A percentile compares a stretch with the other conserved stretches of the same genome.
Evolutionary conservation across 92 coral and sea anemone species (phyloP).

Genomic region (Ricordea florida): DNA sequence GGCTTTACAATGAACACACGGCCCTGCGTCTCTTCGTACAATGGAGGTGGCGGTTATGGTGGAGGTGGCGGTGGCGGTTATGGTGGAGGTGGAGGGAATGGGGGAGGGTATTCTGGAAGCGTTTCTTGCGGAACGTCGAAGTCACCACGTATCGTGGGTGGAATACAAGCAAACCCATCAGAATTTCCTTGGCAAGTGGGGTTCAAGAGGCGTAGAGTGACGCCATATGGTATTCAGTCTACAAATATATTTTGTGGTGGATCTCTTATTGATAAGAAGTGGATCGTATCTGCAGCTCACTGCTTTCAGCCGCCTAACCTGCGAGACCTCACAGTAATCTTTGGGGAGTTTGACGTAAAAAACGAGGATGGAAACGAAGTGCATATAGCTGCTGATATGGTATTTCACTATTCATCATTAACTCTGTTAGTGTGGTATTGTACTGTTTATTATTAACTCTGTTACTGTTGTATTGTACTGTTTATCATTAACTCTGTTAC

Average conservation of each 20-base stretch:
- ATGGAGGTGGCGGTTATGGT: no score
- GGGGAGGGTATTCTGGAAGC: not conserved
- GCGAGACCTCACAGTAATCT: constrained; percentile 10
- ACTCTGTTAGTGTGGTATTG: no score
- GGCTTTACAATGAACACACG: no score
- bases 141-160: constrained; percentile 59
- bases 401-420: not conserved
- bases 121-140: constrained; percentile 33
- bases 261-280: constrained; percentile 39
- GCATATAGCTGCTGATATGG: constrained; percentile 17
- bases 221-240: not conserved
- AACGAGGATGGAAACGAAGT: constrained; percentile 54
- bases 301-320: constrained; percentile 2
- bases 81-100: no score
- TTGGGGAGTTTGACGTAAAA: constrained; percentile 41
- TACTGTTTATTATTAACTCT: no score
- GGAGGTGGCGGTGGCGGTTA: no score
- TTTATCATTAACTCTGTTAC: no score
- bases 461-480: no score
- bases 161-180: constrained; percentile 34
- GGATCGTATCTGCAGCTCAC: constrained; percentile 63
- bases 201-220: not conserved
- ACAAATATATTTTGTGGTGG: constrained; percentile 52
- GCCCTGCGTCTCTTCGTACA: no score
- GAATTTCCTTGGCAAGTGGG: constrained; percentile 74